phyloP scores from a whole-genome alignment of 1,140 invertebrate genomes.

The Uloborus diversus region DNA sequence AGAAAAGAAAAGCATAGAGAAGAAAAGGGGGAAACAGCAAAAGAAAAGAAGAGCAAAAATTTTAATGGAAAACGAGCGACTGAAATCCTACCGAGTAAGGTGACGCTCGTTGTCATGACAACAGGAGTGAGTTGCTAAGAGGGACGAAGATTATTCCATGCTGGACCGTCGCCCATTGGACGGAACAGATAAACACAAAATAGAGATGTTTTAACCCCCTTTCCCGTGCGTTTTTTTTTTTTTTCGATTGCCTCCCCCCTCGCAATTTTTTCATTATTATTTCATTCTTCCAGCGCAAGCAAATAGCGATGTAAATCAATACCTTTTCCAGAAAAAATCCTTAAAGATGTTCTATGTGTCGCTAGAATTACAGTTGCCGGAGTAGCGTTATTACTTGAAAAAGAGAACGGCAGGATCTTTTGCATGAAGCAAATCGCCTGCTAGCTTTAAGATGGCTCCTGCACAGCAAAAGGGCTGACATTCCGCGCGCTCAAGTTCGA shows the following conservation, averaged over 20 bases:
- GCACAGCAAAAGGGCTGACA: not conserved
- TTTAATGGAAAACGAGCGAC: slow-evolving; percentile 55
- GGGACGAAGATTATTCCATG: slow-evolving; percentile 37
- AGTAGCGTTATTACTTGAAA: slow-evolving; percentile 31
- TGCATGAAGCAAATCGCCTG: slow-evolving; percentile 29
- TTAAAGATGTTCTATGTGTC: slow-evolving; percentile 8
- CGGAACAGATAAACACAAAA: slow-evolving; percentile 51
- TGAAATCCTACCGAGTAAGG: slow-evolving; percentile 48
- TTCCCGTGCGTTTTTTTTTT: not conserved
- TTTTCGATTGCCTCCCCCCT: not conserved
- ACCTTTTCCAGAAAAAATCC: slow-evolving; percentile 7
- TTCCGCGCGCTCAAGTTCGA: no score
- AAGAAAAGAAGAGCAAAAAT: slow-evolving; percentile 5
- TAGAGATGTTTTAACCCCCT: slow-evolving; percentile 50
- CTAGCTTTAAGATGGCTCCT: not conserved
- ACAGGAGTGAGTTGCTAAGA: slow-evolving; percentile 46
- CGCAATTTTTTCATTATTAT: slow-evolving; percentile 7
- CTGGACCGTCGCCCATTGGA: slow-evolving; percentile 44
- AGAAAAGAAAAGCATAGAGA: not conserved
- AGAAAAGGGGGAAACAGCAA: slow-evolving; percentile 1
- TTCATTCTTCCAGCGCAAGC: not conserved
- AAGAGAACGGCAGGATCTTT: slow-evolving; percentile 13
- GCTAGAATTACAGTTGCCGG: slow-evolving; percentile 33
- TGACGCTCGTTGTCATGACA: slow-evolving; percentile 34
- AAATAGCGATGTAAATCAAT: slow-evolving; percentile 44